phyloP scores from a whole-genome alignment of 2,113 vertebrate species.

The Polyodon spathula region DNA sequence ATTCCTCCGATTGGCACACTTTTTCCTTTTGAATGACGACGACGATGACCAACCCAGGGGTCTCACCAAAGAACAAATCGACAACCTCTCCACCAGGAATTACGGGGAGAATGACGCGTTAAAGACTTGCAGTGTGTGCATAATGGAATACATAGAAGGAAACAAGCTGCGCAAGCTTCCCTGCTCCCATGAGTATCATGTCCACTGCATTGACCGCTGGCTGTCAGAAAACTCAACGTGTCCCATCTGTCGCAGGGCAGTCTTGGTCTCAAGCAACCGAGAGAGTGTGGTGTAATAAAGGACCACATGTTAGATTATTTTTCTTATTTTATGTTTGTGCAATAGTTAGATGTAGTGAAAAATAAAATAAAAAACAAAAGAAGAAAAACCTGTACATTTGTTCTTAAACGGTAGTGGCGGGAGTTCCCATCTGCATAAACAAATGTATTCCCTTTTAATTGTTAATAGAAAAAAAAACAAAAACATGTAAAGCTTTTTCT shows the following conservation, averaged over 20 bases:
- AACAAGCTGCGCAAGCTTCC: slow-evolving; percentile 95
- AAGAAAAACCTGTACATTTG: slow-evolving; percentile 40
- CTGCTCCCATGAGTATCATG: slow-evolving; percentile 94
- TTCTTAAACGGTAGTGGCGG: slow-evolving; percentile 35
- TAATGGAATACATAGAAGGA: slow-evolving; percentile 92
- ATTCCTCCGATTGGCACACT: slow-evolving; percentile 92
- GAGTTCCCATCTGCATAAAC: slow-evolving; percentile 34
- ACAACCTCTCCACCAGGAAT: slow-evolving; percentile 94
- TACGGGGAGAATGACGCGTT: slow-evolving; percentile 93
- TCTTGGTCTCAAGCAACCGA: slow-evolving; percentile 80
- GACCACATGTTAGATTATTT: slow-evolving; percentile 19
- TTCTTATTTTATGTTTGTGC: slow-evolving; percentile 24
- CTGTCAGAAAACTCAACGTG: slow-evolving; percentile 96
- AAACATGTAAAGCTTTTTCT: slow-evolving; percentile 35
- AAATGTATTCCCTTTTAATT: slow-evolving; percentile 34
- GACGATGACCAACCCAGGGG: slow-evolving; percentile 95
- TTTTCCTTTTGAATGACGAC: slow-evolving; percentile 92
- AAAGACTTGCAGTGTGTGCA: slow-evolving; percentile 96
- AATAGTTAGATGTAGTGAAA: slow-evolving; percentile 38
- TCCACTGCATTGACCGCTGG: slow-evolving; percentile 97
- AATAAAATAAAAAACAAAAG: slow-evolving; percentile 51
- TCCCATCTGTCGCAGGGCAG: slow-evolving; percentile 90
- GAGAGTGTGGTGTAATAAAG: slow-evolving; percentile 78
- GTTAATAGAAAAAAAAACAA: not conserved
- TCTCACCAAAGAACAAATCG: slow-evolving; percentile 97